Percentiles rank a stretch among this genome's conserved stretches.
Conservation (phyloP, 2,888 invertebrate species). For the Nebria brevicollis region DNA sequence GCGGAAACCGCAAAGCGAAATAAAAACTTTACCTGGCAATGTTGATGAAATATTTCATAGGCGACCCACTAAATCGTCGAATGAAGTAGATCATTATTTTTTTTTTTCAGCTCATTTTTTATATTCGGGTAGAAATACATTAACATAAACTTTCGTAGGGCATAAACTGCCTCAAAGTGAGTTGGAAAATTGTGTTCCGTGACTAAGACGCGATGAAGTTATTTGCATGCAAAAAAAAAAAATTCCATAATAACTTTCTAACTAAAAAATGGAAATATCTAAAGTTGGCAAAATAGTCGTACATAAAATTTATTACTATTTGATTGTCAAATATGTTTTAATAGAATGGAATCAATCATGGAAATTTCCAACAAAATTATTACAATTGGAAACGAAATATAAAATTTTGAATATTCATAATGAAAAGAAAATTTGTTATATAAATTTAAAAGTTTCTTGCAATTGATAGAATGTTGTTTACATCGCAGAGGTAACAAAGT, state of each 20-base stretch:
- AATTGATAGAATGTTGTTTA: background rate
- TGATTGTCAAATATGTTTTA: background rate
- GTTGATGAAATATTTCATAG: conserved; percentile 17
- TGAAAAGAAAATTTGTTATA: too few species aligned
- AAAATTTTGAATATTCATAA: too few species aligned
- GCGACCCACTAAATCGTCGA: conserved; percentile 30
- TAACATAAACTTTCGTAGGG: conserved; percentile 39
- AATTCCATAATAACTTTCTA: conserved; percentile 39
- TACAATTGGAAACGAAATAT: too few species aligned
- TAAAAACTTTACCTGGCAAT: conserved; percentile 38
- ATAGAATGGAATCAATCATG: conserved; percentile 29
- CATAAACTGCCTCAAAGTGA: conserved; percentile 31
- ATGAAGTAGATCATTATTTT: conserved; percentile 23
- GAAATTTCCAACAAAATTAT: background rate
- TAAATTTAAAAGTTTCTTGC: background rate
- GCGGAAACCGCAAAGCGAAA: conserved; percentile 6
- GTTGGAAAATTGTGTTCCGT: conserved; percentile 33
- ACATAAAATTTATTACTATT: background rate
- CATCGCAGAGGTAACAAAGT: background rate
- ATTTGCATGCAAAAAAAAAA: conserved; percentile 38
- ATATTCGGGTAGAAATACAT: conserved; percentile 25
- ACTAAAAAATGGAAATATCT: conserved; percentile 31
- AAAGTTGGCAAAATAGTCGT: conserved; percentile 14
- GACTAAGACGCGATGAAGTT: conserved; percentile 33
- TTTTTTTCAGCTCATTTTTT: conserved; percentile 3